Evolutionary conservation across 2,888 invertebrate species (phyloP).

Genomic region (Rotaria socialis): DNA sequence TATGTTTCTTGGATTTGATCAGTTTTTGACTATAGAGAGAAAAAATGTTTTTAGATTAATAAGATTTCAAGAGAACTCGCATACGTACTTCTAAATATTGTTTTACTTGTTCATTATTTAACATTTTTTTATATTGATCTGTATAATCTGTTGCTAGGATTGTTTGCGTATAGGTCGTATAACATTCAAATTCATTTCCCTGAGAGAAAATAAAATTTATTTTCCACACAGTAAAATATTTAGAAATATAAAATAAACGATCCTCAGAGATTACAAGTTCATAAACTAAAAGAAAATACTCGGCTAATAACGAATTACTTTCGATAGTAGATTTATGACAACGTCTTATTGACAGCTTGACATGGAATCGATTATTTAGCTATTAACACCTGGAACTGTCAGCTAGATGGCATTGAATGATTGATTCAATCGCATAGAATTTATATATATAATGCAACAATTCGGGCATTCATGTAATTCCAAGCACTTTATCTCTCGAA

Average conservation of each 20-base stretch:
- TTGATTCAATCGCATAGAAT: neutral
- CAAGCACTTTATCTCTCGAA: no score
- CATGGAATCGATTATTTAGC: no score
- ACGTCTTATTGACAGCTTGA: no score
- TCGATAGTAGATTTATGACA: neutral
- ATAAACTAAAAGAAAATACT: no score
- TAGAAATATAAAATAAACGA: no score
- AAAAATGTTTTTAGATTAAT: neutral
- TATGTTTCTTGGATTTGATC: neutral
- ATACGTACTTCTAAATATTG: neutral
- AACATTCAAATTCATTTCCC: conserved; percentile 30
- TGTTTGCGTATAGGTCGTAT: conserved; percentile 8
- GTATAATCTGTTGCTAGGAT: neutral
- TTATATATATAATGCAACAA: no score
- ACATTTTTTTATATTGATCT: neutral
- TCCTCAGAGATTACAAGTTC: no score
- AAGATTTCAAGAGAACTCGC: neutral
- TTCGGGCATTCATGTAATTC: no score
- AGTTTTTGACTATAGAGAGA: neutral
- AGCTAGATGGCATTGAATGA: no score
- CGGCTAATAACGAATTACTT: neutral
- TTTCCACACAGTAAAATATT: no score
- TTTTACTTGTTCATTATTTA: neutral
- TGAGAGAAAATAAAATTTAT: neutral
- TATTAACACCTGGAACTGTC: no score